Conservation (phyloP, 2,113 vertebrate genomes). For the Tenrec ecaudatus region DNA sequence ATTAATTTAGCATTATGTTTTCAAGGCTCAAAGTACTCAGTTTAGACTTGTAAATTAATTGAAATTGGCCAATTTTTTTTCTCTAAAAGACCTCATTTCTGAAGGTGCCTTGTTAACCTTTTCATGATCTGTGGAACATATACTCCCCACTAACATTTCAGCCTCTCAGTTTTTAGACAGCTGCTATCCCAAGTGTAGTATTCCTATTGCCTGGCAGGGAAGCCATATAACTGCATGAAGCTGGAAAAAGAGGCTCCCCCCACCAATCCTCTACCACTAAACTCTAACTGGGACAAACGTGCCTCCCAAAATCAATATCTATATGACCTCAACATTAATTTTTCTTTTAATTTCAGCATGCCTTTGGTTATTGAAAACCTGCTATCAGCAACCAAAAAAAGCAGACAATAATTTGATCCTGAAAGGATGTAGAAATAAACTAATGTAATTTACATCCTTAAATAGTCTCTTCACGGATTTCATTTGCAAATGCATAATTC, state of each 20-base stretch:
- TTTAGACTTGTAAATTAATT: conserved; percentile 26
- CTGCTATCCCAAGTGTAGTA: background rate
- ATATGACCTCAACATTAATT: background rate
- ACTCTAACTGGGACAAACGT: background rate
- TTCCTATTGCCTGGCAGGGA: background rate
- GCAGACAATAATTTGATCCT: background rate
- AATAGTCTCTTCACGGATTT: conserved; percentile 3
- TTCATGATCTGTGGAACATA: background rate
- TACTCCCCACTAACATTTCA: background rate
- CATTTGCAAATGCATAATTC: conserved; percentile 30
- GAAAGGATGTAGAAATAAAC: background rate
- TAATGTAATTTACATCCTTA: background rate
- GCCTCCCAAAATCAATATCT: background rate
- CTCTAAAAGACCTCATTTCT: conserved; percentile 37
- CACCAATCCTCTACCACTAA: background rate
- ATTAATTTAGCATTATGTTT: conserved; percentile 34
- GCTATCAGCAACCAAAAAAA: background rate
- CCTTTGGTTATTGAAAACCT: too few species aligned
- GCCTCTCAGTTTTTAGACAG: background rate
- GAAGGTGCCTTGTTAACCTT: background rate
- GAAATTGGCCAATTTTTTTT: background rate
- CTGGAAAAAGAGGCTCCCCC: background rate
- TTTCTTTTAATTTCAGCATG: background rate
- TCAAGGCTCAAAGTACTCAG: conserved; percentile 37
- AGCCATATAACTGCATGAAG: background rate